Evolutionary conservation across 2,888 invertebrate species (phyloP), one percentile per base, ranked within the genome.

Genomic region (Augochlorella aurata): DNA sequence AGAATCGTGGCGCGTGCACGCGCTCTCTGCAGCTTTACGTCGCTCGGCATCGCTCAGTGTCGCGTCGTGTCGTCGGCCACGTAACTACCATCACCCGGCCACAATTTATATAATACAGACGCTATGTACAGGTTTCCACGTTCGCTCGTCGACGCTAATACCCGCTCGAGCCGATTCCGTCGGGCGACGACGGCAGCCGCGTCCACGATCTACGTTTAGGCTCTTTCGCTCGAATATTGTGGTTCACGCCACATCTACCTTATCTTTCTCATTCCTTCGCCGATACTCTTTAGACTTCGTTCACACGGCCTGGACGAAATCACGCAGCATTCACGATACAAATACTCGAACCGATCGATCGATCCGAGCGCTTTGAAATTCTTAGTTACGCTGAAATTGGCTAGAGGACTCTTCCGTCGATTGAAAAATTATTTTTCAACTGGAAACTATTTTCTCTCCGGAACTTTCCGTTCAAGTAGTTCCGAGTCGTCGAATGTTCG

Each of bases 71-170:
- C 38, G 38, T 50, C 63, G 75, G 81, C 81, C 74, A 38, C 47
- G 80, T 74, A 70, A 76, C 83, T 87, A 86, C 89, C 89, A 81
- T 80, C 74, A 61, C 87, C 74, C 85, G 83, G 74, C 81, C 83
- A 77, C 84, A 88, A 89, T 89, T 90, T 91, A 90, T 91, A 90
- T 90, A 86, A 89, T 88, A 90, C 88, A 88, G 85, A 87, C 80
- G 82, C 84, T 89, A 88, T 88, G 84, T 90, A 89, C 86, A 90
- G 77, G 73, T 88, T 84, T 83, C 80, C 44, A n/a, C 44, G 83
- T 85, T 85, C 83, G 45, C 12, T 18, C 52, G 85, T 66, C 75
- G 79, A 84, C 82, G 85, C 85, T 85, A 82, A 87, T 69, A 82
- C 87, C 87, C 66, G 78, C 44, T 79, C 75, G 45, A 52, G 52